These are phyloP conservation scores for Arbacia lixula DNA, from an alignment of 53 echinoderm and acorn worm species.

Conservation along the genomic window DNA sequence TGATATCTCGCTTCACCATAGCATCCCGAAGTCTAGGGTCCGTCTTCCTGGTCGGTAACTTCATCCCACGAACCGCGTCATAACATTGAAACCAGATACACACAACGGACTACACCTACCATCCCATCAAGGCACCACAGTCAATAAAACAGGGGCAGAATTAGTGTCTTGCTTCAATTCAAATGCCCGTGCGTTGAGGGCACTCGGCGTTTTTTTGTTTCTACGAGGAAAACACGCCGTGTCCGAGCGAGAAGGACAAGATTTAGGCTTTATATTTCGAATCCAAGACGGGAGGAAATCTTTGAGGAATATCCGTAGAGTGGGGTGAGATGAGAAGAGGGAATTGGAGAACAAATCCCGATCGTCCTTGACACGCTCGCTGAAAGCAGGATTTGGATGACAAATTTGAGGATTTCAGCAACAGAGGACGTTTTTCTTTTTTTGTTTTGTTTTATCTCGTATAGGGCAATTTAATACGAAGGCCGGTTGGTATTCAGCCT, in stretches of 20 bases:
- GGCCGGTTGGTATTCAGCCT: too few species aligned
- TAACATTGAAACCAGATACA: slow-evolving; percentile 29
- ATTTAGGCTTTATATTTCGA: slow-evolving; percentile 29
- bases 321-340: slow-evolving; percentile 14
- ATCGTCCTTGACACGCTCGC: slow-evolving; percentile 5
- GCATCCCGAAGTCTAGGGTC: too few species aligned
- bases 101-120: too few species aligned
- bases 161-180: too few species aligned
- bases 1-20: neutral
- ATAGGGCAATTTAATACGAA: too few species aligned
- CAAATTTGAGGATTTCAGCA: slow-evolving; percentile 18
- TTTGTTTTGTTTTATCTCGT: too few species aligned
- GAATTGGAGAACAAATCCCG: neutral
- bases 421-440: too few species aligned
- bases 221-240: too few species aligned
- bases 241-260: slow-evolving; percentile 10
- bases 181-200: too few species aligned
- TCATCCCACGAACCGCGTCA: slow-evolving; percentile 15
- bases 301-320: slow-evolving; percentile 31
- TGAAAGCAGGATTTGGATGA: slow-evolving; percentile 13
- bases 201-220: too few species aligned
- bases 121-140: too few species aligned
- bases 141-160: too few species aligned
- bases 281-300: slow-evolving; percentile 18
- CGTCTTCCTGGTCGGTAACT: neutral